Conservation (phyloP, 2,888 invertebrate genomes). For the Drosophila vallismaia region DNA sequence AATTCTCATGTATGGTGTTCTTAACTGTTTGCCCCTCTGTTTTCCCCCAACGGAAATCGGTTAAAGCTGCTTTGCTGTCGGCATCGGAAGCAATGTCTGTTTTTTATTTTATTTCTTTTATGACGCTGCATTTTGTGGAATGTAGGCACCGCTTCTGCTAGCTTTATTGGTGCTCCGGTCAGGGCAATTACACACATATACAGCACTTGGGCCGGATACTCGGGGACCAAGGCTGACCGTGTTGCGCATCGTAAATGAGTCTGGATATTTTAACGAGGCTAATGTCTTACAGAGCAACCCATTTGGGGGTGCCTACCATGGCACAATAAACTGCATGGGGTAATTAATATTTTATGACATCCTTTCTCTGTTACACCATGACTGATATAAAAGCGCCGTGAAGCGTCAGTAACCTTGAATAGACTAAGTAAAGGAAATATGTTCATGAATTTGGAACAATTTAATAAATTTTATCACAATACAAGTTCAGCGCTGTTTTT, state of each 20-base stretch:
- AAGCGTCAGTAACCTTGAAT: background rate
- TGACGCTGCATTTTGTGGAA: conserved; percentile 60
- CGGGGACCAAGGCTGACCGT: conserved; percentile 51
- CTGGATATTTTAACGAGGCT: conserved; percentile 47
- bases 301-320: conserved; percentile 25
- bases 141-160: conserved; percentile 50
- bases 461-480: too few species aligned
- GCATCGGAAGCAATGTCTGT: conserved; percentile 34
- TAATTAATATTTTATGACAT: conserved; percentile 60
- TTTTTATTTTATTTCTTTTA: conserved; percentile 47
- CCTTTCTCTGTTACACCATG: background rate
- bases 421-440: background rate
- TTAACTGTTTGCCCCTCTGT: conserved; percentile 22
- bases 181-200: conserved; percentile 60
- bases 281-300: conserved; percentile 50
- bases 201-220: conserved; percentile 33
- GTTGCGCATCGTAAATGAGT: conserved; percentile 62
- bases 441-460: too few species aligned
- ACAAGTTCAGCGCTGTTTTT: too few species aligned
- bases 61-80: conserved; percentile 4
- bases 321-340: conserved; percentile 50
- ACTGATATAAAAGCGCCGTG: background rate
- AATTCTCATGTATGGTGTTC: conserved; percentile 20
- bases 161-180: conserved; percentile 23
- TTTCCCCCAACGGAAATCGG: conserved; percentile 26